Evolutionary conservation across 2,113 vertebrate species (phyloP).

Genomic region (Corythaixoides concolor): DNA sequence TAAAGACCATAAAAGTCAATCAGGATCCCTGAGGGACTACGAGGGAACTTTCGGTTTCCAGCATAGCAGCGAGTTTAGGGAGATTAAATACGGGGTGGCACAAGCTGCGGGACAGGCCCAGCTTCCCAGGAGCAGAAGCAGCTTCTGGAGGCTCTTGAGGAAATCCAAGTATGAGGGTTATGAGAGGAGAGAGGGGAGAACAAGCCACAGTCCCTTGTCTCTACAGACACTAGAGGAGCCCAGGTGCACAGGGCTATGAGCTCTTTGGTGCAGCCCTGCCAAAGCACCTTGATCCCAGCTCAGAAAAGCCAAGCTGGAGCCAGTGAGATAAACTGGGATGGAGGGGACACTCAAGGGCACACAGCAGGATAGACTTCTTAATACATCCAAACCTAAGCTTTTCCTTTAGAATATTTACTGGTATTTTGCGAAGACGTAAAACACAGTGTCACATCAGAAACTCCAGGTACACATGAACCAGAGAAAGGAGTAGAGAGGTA

Average conservation of each 20-base stretch:
- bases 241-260: not conserved
- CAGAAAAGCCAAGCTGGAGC: not conserved
- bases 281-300: accelerated
- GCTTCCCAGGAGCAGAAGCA: not conserved
- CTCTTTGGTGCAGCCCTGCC: not conserved
- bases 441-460: not conserved
- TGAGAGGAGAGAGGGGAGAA: not conserved
- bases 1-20: conserved; percentile 46
- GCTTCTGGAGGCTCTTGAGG: not conserved
- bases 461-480: not conserved
- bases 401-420: not conserved
- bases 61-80: not conserved
- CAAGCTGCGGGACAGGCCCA: not conserved
- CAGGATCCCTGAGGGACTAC: conserved; percentile 1
- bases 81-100: not conserved
- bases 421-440: not conserved
- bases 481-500: not conserved
- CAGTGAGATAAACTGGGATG: not conserved
- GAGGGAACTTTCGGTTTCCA: not conserved
- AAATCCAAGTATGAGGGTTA: not conserved
- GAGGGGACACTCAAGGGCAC: not conserved
- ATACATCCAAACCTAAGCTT: not conserved
- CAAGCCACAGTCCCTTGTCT: not conserved
- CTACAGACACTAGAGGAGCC: not conserved
- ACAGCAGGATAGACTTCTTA: not conserved